Evolutionary conservation across 2,888 invertebrate species (phyloP), one percentile per base, ranked within the genome.

Genomic region (Eucera pruinosa): DNA sequence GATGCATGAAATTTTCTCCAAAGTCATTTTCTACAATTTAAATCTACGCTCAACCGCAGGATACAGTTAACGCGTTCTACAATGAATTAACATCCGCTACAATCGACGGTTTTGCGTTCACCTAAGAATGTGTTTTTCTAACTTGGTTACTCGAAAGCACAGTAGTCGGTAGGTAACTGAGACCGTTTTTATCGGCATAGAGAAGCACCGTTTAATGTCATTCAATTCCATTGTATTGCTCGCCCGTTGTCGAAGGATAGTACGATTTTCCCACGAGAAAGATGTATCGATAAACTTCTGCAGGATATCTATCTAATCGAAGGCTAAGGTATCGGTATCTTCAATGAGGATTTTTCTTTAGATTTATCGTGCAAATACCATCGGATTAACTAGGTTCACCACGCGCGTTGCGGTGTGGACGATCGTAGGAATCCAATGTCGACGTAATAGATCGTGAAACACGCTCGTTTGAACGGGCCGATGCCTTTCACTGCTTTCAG

Each of bases 401-500:
- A n/a, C 1, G 27, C 33, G 18, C 1, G 27, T 27, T 13, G 36
- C 15, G 7, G n/a, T 7, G 11, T 25, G 52, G 54, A 69, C 50
- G 57, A 54, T 64, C 72, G 52, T 30, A 41, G 41, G 27, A 58
- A 58, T 73, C 57, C 64, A 68, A 67, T 67, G 77, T 67, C 66
- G 68, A 64, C 50, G 77, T 76, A 77, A 67, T 60, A 60, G 61
- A 66, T 67, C 77, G 66, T 69, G 78, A 76, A 77, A 71, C 70
- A 54, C 20, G 57, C 58, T 20, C 57, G 81, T 58, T 68, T 20
- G 45, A 76, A 62, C 73, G 74, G 61, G 68, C 58, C 89, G 75
- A 81, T 77, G 71, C 81, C 88, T 87, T 87, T 87, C 86, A 82
- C 83, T 75, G 77, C 71, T 84, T 80, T 77, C 76, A 71, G 75